Evolutionary conservation across 2,113 vertebrate genomes (phyloP).

Genomic region (Malaclemys terrapin): DNA sequence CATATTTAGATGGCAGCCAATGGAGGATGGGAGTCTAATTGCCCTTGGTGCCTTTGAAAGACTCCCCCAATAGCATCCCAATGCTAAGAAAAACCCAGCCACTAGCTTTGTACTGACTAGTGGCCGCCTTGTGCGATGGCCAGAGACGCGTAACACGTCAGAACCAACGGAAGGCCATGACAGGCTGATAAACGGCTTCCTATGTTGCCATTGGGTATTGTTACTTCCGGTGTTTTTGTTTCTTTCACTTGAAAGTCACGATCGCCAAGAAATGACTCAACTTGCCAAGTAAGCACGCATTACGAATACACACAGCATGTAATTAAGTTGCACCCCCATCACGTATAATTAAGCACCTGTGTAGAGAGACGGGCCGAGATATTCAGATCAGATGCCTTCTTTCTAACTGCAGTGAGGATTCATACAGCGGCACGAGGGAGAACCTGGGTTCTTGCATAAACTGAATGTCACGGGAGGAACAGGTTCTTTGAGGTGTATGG

Average conservation of each 20-base stretch:
- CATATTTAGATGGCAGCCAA: neutral
- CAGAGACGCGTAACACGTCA: neutral
- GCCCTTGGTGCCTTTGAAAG: neutral
- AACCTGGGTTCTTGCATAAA: neutral
- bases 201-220: neutral
- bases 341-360: conserved; percentile 30
- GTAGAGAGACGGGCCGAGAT: neutral
- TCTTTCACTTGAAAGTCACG: conserved; percentile 37
- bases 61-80: neutral
- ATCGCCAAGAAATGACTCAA: conserved; percentile 8
- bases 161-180: neutral
- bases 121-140: neutral
- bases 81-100: neutral
- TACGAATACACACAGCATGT: neutral
- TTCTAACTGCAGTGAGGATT: neutral
- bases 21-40: neutral
- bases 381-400: conserved; percentile 6
- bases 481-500: rapidly evolving
- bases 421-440: neutral
- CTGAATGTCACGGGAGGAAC: neutral
- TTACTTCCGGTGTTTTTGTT: conserved; percentile 51
- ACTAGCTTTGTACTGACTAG: neutral
- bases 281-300: conserved; percentile 17
- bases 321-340: conserved; percentile 27
- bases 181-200: neutral